Evolutionary conservation across 2,888 invertebrate genomes (phyloP).

Genomic region (Drosophila suboccidentalis): DNA sequence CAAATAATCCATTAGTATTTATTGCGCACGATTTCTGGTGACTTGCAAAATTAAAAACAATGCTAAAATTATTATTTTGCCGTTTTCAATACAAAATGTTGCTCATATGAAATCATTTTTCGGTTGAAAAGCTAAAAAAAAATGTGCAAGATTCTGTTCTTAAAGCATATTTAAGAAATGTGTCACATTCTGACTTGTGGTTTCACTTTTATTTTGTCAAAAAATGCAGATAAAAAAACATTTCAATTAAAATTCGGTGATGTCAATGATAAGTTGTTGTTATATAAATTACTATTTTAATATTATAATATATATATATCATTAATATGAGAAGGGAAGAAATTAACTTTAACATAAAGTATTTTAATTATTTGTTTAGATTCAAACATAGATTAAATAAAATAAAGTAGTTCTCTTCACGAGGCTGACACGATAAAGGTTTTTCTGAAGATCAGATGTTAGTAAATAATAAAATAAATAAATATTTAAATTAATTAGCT

Average conservation of each 20-base stretch:
- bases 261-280: background rate
- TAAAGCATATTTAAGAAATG: background rate
- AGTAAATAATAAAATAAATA: no score
- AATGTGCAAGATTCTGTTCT: background rate
- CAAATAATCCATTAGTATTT: constrained; percentile 43
- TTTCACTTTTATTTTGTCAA: background rate
- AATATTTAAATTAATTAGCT: no score
- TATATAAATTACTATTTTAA: background rate
- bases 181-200: background rate
- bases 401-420: no score
- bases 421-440: background rate
- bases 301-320: no score
- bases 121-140: constrained; percentile 7
- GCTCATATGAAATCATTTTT: constrained; percentile 14
- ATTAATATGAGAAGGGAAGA: no score
- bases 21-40: constrained; percentile 42
- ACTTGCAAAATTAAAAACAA: constrained; percentile 51
- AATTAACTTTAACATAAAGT: no score
- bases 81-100: constrained; percentile 7
- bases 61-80: constrained; percentile 3
- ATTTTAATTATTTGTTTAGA: no score
- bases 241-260: background rate
- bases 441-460: background rate
- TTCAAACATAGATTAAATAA: no score
- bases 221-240: background rate